phyloP scores from a whole-genome alignment of 2,113 vertebrate genomes.

The Hippocampus guttulatus region DNA sequence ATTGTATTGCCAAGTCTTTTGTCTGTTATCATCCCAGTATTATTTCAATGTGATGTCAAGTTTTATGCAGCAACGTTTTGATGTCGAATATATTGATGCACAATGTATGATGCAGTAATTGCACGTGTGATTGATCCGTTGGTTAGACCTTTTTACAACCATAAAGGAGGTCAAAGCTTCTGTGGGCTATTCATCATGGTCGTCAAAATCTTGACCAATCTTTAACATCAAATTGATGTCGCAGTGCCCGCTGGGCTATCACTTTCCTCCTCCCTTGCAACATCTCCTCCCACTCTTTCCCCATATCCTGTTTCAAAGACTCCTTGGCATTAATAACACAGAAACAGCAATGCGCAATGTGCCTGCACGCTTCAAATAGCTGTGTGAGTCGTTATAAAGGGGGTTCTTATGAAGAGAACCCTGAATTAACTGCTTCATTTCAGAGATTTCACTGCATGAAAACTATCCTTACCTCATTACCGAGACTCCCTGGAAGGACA shows the following conservation, averaged over 20 bases:
- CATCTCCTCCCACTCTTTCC: slow-evolving; percentile 14
- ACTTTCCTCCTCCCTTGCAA: slow-evolving; percentile 19
- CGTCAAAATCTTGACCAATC: too few species aligned
- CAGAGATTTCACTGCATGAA: slow-evolving; percentile 41
- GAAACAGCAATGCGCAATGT: slow-evolving; percentile 9
- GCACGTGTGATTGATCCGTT: too few species aligned
- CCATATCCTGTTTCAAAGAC: slow-evolving; percentile 27
- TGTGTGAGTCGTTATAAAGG: slow-evolving; percentile 2
- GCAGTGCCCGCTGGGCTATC: slow-evolving; percentile 12
- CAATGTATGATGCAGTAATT: too few species aligned
- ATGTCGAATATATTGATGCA: too few species aligned
- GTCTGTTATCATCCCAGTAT: too few species aligned
- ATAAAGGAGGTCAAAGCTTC: too few species aligned
- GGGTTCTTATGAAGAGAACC: slow-evolving; percentile 24
- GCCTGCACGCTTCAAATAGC: slow-evolving; percentile 17
- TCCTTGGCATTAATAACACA: slow-evolving; percentile 8
- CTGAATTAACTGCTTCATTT: slow-evolving; percentile 34
- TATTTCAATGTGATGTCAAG: too few species aligned
- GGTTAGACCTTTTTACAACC: too few species aligned
- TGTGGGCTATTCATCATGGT: too few species aligned
- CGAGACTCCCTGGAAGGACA: slow-evolving; percentile 44
- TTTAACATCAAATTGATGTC: too few species aligned
- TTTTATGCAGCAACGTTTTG: too few species aligned
- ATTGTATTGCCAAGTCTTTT: too few species aligned
- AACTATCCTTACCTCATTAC: slow-evolving; percentile 53